These are phyloP conservation scores for Pseudolaguvia tuberculata DNA, from an alignment of 2,113 vertebrate genomes.

Conservation along the genomic window DNA sequence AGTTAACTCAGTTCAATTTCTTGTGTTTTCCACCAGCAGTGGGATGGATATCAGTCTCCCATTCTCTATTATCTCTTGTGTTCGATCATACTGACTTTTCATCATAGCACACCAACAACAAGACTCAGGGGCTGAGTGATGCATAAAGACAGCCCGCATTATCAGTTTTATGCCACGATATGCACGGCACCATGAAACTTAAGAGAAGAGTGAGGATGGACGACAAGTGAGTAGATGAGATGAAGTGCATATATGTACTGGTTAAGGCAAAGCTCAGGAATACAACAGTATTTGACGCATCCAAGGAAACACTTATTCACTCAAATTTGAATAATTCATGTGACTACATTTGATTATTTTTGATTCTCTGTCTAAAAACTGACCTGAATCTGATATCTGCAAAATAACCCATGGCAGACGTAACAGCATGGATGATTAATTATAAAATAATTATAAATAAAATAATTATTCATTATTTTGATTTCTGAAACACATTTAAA, in stretches of 20 bases:
- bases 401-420: too few relatives aligned
- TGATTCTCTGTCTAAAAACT: too few relatives aligned
- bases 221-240: too few relatives aligned
- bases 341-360: too few relatives aligned
- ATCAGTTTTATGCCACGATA: constrained; percentile 43
- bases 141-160: constrained; percentile 24
- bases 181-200: constrained; percentile 9
- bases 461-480: too few relatives aligned
- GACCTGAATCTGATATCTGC: too few relatives aligned
- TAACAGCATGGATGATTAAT: too few relatives aligned
- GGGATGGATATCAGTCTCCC: constrained; percentile 18
- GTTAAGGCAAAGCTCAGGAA: not conserved
- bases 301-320: too few relatives aligned
- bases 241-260: not conserved
- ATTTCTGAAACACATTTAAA: too few relatives aligned
- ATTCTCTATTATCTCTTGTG: constrained; percentile 29
- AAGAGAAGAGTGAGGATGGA: not conserved
- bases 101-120: constrained; percentile 42
- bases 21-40: not conserved
- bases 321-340: too few relatives aligned
- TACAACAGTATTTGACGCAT: not conserved
- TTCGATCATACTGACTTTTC: constrained; percentile 28
- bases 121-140: constrained; percentile 41
- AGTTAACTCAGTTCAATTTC: not conserved
- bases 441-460: too few relatives aligned